Conservation (phyloP, 2,888 invertebrate species). For the Drosophila flavopinicola region DNA sequence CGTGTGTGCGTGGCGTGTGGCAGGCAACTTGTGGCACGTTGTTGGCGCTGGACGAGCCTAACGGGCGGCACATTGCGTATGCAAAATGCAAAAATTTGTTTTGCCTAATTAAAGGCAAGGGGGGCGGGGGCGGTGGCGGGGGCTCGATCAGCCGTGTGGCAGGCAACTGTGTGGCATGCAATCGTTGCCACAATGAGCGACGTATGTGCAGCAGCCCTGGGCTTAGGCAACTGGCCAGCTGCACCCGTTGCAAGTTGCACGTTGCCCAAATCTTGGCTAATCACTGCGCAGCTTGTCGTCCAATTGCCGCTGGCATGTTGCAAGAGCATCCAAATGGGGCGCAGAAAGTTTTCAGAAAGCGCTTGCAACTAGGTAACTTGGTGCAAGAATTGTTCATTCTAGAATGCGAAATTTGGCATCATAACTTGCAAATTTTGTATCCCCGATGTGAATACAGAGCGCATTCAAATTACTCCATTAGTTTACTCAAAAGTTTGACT, state of each 20-base stretch:
- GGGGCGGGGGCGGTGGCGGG: too few species aligned
- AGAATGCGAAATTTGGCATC: too few species aligned
- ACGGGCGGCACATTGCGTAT: conserved; percentile 21
- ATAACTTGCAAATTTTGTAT: too few species aligned
- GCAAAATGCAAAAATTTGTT: conserved; percentile 50
- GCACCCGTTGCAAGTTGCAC: too few species aligned
- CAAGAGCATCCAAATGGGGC: not conserved
- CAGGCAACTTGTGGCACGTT: conserved; percentile 30
- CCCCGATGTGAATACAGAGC: too few species aligned
- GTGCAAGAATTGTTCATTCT: too few species aligned
- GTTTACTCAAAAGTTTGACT: too few species aligned
- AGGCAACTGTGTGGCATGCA: conserved; percentile 20
- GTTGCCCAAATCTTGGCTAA: conserved; percentile 8
- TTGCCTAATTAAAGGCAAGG: conserved; percentile 58
- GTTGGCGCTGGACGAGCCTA: conserved; percentile 9
- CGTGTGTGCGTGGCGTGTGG: conserved; percentile 4
- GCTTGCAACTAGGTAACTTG: too few species aligned
- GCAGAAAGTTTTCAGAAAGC: too few species aligned
- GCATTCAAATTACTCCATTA: too few species aligned
- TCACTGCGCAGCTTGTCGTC: conserved; percentile 7
- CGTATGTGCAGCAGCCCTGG: conserved; percentile 6
- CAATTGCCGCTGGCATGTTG: conserved; percentile 1
- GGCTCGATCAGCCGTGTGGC: conserved; percentile 16
- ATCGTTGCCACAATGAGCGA: conserved; percentile 18
- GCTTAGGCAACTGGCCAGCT: not conserved